Base-by-base conservation (phyloP, 2,113 vertebrate genomes). In the Phalacrocorax brasilianus region DNA sequence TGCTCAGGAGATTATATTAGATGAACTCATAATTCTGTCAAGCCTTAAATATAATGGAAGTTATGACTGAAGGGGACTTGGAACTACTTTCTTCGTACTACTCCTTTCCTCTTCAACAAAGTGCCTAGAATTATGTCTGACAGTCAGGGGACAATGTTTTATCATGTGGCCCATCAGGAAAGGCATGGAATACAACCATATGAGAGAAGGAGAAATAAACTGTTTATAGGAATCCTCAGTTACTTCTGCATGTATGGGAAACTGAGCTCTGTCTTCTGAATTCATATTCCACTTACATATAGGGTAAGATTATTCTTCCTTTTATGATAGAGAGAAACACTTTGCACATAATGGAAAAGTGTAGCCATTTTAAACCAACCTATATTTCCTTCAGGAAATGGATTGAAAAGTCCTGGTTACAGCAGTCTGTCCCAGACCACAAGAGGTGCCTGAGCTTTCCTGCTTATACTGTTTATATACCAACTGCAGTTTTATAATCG, bases 1-100 rank as follows among this genome's bases (percentile, higher is more conserved):
- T 96, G 68, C 85, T 91, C 92, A 81, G 61, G 84, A 94, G 56
- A 83, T 94, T 90, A 62, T 87, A 70, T 91, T 70, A 86, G 47
- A 71, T 88, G 68, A 90, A 84, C 72, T 91, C 65, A 18, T 88
- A 71, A 71, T 93, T 92, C 83, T 91, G 76, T 81, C 79, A 81
- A 45, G 44, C 67, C 55, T 90, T 90, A 88, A 74, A 65, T 47
- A 59, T 58, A 77, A 52, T 52, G 76, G 53, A 92, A 78, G 26
- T 61, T 92, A 50, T 91, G 49, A 68, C 66, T 82, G 53, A 13
- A 88, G 53, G 94, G 27, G 77, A 73, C 44, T 81, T 71, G 9
- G 19, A 77, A 66, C 33, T 65, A n/a, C 33, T 72, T 75, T 88
- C 66, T 67, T 78, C 79, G 81, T 63, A 28, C 40, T 56, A 11